Evolutionary conservation across 2,797 vertebrate species (phyloP), one percentile per base, ranked within the genome.

Genomic region (Sylvilagus floridanus): DNA sequence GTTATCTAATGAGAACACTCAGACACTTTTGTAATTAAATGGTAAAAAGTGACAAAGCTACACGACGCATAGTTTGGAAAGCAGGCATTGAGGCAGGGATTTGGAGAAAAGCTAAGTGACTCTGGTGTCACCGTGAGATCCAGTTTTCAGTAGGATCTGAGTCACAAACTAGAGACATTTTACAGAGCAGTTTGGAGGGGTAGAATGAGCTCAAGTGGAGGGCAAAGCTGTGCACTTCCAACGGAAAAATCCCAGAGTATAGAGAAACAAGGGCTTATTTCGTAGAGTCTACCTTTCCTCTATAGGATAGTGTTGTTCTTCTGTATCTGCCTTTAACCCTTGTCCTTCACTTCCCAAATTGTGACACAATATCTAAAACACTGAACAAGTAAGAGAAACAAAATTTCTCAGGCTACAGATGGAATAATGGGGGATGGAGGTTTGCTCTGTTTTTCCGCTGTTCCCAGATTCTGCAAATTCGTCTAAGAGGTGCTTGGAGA

Each of bases 241-340:
- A 26, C 4, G 10, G 22, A 73, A 63, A 62, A 72, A 78, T 14
- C 35, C 19, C 30, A 32, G 52, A 68, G 4, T n/a, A 7, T 47
- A 84, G 62, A 69, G 24, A 81, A 77, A 4, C 7, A 28, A 57
- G 28, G 60, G 9, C 85, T 85, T 84, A 71, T 97, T 87, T 88
- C 0, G 19, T 28, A 60, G 60, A 82, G 66, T 91, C 90, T 94
- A 95, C 84, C 82, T 60, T 76, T 84, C 10, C 60, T 47, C 22
- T 28, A 76, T 13, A 93, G 88, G 1, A 26, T 78, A 35, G 69
- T 85, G 78, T 0, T 28, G 0, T 72, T 83, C 88, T 78, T 83
- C 0, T 4, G 72, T 54, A 32, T 32, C 1, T 3, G 52, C 13
- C 66, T 95, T 96, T 97, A 97, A 97, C 92, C 89, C 88, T 73